Evolutionary conservation across 2,797 vertebrate species (phyloP), one percentile per base, ranked within the genome.

Genomic region (Aphelocoma californica): DNA sequence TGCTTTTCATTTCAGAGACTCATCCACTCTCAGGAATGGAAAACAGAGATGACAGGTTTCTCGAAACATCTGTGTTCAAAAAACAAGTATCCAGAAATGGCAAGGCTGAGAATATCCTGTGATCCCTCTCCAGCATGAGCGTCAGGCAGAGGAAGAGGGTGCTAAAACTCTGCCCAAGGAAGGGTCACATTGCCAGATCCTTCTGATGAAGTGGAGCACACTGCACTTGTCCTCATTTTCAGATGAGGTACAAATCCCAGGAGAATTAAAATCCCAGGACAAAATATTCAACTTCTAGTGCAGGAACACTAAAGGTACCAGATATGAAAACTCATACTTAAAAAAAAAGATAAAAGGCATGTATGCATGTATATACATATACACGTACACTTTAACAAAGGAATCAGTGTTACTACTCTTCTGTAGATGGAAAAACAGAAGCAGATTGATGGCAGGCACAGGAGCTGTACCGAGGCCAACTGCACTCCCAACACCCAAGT

Each of bases 41-140:
- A 95, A 95, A 94, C 71, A 96, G 90, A 96, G 75, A 88, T 94
- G 93, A 95, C 81, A 90, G 71, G 92, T 90, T 93, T 95, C 91
- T 95, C 4, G 0, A 92, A 97, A 97, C 90, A 87, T 94, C 81
- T 97, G 77, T 82, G 81, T 69, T 94, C 74, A 95, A 92, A 96
- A 93, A 93, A 61, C 86, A 90, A 73, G 44, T 32, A 90, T 42
- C 83, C 81, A 82, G 90, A 94, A 96, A 94, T 10, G 70, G 78
- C 64, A 96, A 92, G 54, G 74, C 65, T 90, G 60, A 94, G 57
- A 95, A 83, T 84, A 95, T 45, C 79, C 92, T 71, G 73, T 70
- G 69, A 90, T 94, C 61, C 69, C 86, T 74, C 91, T 82, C 83
- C 61, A 91, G 64, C 53, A 71, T n/a, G 61, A 91, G 66, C 95